Evolutionary conservation across 1,140 invertebrate genomes (phyloP), one percentile per base, ranked within the genome.

Genomic region (Scaptomyza montana): DNA sequence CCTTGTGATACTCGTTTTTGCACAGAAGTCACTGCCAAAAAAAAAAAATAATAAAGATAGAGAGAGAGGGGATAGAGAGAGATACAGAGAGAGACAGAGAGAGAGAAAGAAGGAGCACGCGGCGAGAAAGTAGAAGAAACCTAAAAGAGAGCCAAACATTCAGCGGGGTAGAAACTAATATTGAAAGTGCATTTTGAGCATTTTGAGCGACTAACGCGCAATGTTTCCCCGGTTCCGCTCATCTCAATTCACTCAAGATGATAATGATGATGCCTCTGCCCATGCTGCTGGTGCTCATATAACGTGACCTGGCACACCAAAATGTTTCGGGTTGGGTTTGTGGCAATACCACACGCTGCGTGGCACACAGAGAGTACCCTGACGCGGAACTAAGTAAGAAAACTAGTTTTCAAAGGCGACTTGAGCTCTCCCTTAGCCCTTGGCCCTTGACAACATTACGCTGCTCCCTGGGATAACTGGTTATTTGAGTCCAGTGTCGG

Each of bases 221-320:
- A 21, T 54, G 10, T 33, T 25, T 46, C 10, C 33, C n/a, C 43
- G 12, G 28, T 8, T 57, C 7, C 25, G 16, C 6, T 39, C 59
- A 0, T 6, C 5, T 6, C 19, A 33, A 21, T 5, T 1, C 6
- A 10, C 51, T 30, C 30, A 30, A 6, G 16, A n/a, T 10, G 19
- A 39, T 19, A 30, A 21, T 19, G 51, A 54, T 30, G 51, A 54
- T 56, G 4, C 1, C 0, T 43, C 21, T 62, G 33, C 59, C 43
- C 56, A 65, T 68, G 63, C 46, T 30, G 28, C 28, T 16, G 16
- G 16, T 25, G 21, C 30, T 59, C 45, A 47, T 64, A 54, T 50
- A 80, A 80, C 78, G 78, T 85, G 64, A 69, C 67, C 74, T 74
- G 65, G 66, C 73, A 67, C 80, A 81, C 72, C 75, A 80, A 80